Evolutionary conservation across 2,113 vertebrate species (phyloP).

Genomic region (Vidua macroura): DNA sequence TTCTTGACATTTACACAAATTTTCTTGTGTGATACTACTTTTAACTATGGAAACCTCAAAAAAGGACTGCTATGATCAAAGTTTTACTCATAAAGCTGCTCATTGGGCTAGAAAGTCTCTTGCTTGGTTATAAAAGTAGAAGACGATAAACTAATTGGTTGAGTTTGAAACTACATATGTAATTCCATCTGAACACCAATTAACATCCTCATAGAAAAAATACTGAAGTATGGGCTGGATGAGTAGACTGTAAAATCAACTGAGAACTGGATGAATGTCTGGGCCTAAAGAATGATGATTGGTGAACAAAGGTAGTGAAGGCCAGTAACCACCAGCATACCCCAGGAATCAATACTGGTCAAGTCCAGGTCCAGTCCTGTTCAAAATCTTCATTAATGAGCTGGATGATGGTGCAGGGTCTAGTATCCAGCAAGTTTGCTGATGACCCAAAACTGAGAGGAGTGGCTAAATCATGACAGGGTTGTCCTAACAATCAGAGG

Average conservation of each 20-base stretch:
- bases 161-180: not conserved
- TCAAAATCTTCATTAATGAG: not conserved
- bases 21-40: not conserved
- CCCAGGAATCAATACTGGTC: not conserved
- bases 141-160: not conserved
- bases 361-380: not conserved
- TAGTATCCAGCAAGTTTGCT: not conserved
- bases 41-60: not conserved
- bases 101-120: not conserved
- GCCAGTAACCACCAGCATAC: not conserved
- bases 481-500: not conserved
- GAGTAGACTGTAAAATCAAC: rapidly evolving
- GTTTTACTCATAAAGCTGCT: not conserved
- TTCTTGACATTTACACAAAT: not conserved
- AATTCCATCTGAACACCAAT: not conserved
- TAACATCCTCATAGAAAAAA: not conserved
- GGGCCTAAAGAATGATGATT: not conserved
- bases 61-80: not conserved
- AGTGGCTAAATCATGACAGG: rapidly evolving
- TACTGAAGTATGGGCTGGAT: not conserved
- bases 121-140: not conserved
- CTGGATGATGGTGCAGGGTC: not conserved
- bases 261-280: not conserved
- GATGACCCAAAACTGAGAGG: not conserved
- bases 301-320: not conserved